Evolutionary conservation across 2,113 vertebrate genomes (phyloP).

Genomic region (Clarias magur): DNA sequence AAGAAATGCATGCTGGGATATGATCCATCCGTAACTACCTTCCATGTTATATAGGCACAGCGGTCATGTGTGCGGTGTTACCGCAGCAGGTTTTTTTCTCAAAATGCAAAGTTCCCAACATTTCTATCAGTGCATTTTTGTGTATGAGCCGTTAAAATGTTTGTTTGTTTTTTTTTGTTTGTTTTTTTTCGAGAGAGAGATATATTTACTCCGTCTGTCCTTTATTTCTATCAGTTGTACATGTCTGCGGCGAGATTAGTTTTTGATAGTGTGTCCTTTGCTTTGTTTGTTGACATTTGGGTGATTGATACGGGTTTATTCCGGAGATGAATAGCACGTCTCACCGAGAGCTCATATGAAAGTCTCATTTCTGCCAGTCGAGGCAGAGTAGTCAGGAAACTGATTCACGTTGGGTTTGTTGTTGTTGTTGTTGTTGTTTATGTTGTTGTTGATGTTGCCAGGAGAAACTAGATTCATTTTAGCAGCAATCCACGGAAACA

Average conservation of each 20-base stretch:
- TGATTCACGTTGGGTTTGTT: constrained; percentile 30
- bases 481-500: constrained; percentile 39
- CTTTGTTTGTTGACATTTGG: constrained; percentile 66
- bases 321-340: constrained; percentile 56
- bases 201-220: constrained; percentile 35
- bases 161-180: too few species aligned
- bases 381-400: constrained; percentile 35
- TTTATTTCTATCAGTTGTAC: constrained; percentile 61
- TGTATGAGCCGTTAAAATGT: constrained; percentile 25
- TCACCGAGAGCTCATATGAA: constrained; percentile 53
- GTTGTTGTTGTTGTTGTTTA: neutral
- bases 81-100: constrained; percentile 37
- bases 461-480: constrained; percentile 21
- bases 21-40: neutral
- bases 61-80: neutral
- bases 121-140: constrained; percentile 21
- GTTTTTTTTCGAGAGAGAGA: too few species aligned
- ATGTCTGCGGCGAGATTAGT: constrained; percentile 58
- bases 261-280: constrained; percentile 60
- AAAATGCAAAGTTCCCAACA: constrained; percentile 27
- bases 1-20: neutral
- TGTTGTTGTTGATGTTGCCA: neutral
- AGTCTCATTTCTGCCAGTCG: constrained; percentile 41
- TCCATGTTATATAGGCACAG: neutral
- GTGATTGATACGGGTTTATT: constrained; percentile 61